Evolutionary conservation across 1,140 invertebrate genomes (phyloP).

Genomic region (Carposina sasakii): DNA sequence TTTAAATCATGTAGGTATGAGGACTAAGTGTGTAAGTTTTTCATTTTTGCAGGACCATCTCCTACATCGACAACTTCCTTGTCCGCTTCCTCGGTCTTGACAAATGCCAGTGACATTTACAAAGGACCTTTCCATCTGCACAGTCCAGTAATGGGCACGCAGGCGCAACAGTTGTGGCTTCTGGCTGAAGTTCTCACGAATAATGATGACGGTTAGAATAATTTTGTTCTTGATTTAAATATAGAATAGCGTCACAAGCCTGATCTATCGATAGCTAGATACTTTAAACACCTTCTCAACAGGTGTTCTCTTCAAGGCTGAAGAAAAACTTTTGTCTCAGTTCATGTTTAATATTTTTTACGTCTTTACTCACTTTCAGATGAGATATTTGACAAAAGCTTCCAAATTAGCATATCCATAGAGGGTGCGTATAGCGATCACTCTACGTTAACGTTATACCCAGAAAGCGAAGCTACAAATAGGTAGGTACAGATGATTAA

Average conservation of each 20-base stretch:
- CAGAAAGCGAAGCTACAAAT: conserved; percentile 78
- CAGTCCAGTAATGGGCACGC: conserved; percentile 88
- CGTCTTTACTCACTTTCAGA: no score
- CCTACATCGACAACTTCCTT: conserved; percentile 85
- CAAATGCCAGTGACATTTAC: conserved; percentile 78
- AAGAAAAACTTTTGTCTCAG: no score
- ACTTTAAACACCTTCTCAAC: no score
- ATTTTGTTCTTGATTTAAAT: conserved; percentile 7
- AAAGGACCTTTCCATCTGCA: conserved; percentile 90
- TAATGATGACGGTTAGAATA: conserved; percentile 84
- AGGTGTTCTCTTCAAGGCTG: no score
- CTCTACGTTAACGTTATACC: conserved; percentile 77
- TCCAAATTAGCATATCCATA: conserved; percentile 86
- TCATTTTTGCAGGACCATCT: conserved; percentile 81
- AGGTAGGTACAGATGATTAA: no score
- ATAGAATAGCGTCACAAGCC: no score
- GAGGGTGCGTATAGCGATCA: conserved; percentile 84
- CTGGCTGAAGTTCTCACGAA: conserved; percentile 88
- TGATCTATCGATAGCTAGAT: no score
- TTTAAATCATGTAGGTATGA: no score
- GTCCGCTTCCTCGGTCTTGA: conserved; percentile 73
- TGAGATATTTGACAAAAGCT: conserved; percentile 90
- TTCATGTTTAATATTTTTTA: no score
- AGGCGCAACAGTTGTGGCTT: conserved; percentile 95
- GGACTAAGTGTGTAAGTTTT: no score